These are phyloP conservation scores for Lutjanus argentimaculatus DNA, from an alignment of 2,797 vertebrate species.

Conservation along the genomic window DNA sequence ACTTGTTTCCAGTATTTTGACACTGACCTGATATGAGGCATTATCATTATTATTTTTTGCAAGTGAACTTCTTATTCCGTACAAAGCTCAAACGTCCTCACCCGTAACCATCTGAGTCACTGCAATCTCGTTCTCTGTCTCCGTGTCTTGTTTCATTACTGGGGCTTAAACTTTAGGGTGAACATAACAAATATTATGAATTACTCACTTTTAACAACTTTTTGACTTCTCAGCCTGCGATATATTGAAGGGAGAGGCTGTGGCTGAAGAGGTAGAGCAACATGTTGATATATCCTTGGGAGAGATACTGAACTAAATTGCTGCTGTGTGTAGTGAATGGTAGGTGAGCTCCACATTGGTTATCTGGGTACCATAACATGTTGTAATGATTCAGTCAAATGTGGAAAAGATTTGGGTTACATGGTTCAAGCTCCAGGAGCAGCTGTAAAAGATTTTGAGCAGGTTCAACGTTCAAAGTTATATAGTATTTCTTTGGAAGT, in stretches of 20 bases:
- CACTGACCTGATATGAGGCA: constrained; percentile 5
- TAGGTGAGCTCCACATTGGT: constrained; percentile 4
- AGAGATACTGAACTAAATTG: no score
- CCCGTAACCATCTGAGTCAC: not conserved
- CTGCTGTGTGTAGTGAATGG: no score
- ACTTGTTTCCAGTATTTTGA: constrained; percentile 12
- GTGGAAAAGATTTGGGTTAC: not conserved
- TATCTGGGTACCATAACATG: not conserved
- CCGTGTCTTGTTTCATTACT: not conserved
- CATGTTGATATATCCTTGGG: no score
- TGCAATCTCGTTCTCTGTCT: not conserved
- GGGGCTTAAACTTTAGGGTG: not conserved
- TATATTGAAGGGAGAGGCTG: not conserved
- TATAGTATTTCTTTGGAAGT: no score
- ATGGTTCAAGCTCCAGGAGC: not conserved
- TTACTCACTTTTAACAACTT: constrained; percentile 2
- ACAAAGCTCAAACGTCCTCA: not conserved
- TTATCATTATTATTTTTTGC: constrained; percentile 2
- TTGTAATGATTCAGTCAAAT: not conserved
- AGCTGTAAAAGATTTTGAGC: not conserved
- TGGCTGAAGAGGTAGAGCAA: no score
- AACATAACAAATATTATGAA: constrained; percentile 4
- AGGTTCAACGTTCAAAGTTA: no score
- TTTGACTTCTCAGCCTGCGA: not conserved
- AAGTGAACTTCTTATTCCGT: constrained; percentile 2